A percentile compares a stretch with the other conserved stretches of the same genome.
These are phyloP conservation scores for Acanthosepion lycidas DNA, from an alignment of 2,888 invertebrate genomes.

Conservation along the genomic window DNA sequence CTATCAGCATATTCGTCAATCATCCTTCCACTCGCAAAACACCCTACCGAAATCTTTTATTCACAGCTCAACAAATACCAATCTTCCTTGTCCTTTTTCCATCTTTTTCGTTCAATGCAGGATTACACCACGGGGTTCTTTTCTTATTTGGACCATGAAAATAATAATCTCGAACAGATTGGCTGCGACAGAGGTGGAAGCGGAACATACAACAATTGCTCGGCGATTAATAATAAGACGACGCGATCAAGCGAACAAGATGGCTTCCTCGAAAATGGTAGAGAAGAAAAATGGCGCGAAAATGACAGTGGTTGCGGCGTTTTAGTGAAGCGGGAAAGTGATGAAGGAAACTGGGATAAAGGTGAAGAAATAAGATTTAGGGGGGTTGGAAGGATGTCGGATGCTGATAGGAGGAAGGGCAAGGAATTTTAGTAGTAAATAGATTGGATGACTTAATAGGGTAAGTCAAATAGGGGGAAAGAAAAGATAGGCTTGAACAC, in stretches of 20 bases:
- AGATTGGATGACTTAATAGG: background rate
- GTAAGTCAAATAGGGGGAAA: background rate
- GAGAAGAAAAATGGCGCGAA: background rate
- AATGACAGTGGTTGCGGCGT: background rate
- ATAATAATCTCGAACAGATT: constrained; percentile 21
- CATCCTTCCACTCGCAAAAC: background rate
- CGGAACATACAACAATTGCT: background rate
- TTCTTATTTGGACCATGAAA: constrained; percentile 33
- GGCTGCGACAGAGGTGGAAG: background rate
- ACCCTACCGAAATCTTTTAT: background rate
- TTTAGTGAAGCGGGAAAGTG: background rate
- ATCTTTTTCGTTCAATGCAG: background rate
- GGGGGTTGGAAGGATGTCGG: background rate
- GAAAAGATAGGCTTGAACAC: background rate
- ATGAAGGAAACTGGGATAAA: background rate
- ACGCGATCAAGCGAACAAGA: background rate
- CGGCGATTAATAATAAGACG: background rate
- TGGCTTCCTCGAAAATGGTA: background rate
- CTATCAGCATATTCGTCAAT: background rate
- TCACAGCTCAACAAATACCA: background rate
- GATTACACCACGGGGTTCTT: background rate
- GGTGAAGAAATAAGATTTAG: background rate
- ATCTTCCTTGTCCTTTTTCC: background rate
- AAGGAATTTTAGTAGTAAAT: background rate
- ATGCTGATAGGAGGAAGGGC: background rate